phyloP scores from a whole-genome alignment of 2,888 invertebrate genomes.

The Lathronympha strigana region DNA sequence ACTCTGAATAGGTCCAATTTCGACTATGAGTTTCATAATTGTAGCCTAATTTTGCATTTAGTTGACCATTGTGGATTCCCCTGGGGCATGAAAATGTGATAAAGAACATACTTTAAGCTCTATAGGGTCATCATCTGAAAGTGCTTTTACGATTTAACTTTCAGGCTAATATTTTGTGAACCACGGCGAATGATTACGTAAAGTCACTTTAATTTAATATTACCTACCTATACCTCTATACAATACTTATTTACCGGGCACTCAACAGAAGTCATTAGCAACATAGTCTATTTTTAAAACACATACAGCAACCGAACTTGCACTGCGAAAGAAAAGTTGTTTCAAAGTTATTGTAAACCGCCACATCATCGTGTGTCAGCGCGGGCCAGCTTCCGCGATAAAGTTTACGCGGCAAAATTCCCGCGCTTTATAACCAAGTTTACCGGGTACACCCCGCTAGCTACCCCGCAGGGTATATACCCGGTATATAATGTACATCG shows the following conservation, averaged over 20 bases:
- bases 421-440: slow-evolving; percentile 78
- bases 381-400: slow-evolving; percentile 59
- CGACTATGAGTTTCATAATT: slow-evolving; percentile 24
- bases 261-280: background rate
- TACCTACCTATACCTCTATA: background rate
- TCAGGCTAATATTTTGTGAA: background rate
- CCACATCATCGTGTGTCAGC: slow-evolving; percentile 54
- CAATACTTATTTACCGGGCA: background rate
- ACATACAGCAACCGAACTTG: background rate
- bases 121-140: slow-evolving; percentile 9
- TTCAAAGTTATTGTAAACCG: slow-evolving; percentile 64
- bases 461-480: slow-evolving; percentile 45
- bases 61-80: slow-evolving; percentile 14
- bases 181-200: background rate
- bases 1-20: slow-evolving; percentile 39
- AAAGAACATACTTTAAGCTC: background rate
- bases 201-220: background rate
- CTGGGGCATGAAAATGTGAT: slow-evolving; percentile 2
- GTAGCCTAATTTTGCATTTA: slow-evolving; percentile 25
- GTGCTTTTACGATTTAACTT: slow-evolving; percentile 6
- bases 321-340: slow-evolving; percentile 16
- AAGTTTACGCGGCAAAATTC: slow-evolving; percentile 80
- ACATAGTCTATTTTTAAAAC: slow-evolving; percentile 2
- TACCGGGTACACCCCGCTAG: slow-evolving; percentile 51
- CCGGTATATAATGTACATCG: slow-evolving; percentile 69